phyloP scores from a whole-genome alignment of 1,140 invertebrate genomes.

The Formica exsecta region DNA sequence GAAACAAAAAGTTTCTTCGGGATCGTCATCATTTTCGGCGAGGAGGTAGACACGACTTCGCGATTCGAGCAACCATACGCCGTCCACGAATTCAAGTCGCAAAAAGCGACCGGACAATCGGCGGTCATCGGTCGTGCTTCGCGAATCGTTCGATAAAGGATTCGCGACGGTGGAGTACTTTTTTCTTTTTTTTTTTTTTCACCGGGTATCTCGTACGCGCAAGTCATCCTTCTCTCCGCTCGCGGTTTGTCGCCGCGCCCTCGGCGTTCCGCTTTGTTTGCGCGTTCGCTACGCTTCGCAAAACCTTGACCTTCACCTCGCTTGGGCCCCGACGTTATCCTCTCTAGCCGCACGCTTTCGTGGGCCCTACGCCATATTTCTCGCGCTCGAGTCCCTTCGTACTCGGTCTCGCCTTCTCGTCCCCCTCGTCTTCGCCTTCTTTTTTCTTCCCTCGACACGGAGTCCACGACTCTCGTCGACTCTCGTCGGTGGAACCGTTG shows the following conservation, averaged over 20 bases:
- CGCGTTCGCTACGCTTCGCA: constrained; percentile 40
- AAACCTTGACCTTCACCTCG: constrained; percentile 46
- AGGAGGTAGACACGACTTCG: background rate
- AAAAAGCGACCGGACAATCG: constrained; percentile 9
- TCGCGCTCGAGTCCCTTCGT: constrained; percentile 4
- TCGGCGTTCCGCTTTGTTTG: constrained; percentile 46
- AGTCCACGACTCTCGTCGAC: constrained; percentile 2
- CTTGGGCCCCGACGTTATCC: constrained; percentile 8
- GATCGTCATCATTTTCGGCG: background rate
- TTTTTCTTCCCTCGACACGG: background rate
- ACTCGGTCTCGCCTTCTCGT: constrained; percentile 24
- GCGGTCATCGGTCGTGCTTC: background rate
- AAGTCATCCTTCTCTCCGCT: constrained; percentile 32
- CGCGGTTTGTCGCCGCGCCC: constrained; percentile 25
- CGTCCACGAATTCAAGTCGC: background rate
- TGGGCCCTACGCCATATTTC: constrained; percentile 17
- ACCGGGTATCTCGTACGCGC: background rate
- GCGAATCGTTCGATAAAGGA: constrained; percentile 24
- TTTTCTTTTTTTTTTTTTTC: constrained; percentile 28
- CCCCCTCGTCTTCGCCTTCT: background rate
- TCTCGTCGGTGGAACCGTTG: constrained; percentile 1
- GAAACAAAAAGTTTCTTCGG: background rate
- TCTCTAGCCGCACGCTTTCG: constrained; percentile 19
- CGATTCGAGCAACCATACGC: background rate
- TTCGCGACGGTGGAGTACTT: constrained; percentile 15